phyloP scores from a whole-genome alignment of 2,113 vertebrate genomes.

The Labrus mixtus region DNA sequence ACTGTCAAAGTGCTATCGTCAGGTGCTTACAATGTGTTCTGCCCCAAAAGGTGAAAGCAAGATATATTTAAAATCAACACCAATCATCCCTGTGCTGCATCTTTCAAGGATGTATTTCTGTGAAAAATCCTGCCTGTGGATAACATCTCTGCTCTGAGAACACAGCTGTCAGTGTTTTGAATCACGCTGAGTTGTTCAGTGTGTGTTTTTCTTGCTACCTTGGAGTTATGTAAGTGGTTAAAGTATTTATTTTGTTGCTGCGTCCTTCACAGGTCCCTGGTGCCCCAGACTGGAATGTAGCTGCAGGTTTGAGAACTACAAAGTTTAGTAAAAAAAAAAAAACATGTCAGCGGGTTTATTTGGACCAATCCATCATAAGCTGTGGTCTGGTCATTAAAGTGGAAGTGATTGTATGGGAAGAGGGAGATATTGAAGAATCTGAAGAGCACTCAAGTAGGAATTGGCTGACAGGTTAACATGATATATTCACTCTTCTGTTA shows the following conservation, averaged over 20 bases:
- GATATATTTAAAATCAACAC: neutral
- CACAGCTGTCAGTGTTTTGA: conserved; percentile 41
- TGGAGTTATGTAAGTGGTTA: conserved; percentile 40
- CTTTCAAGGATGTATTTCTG: too few species aligned
- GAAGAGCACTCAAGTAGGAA: too few species aligned
- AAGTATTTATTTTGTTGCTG: conserved; percentile 38
- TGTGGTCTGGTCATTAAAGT: too few species aligned
- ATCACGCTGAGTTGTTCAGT: conserved; percentile 13
- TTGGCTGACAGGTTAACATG: neutral
- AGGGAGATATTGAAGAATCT: too few species aligned
- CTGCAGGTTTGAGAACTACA: conserved; percentile 36
- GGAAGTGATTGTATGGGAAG: too few species aligned
- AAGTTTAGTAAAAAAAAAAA: neutral
- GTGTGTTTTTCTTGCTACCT: conserved; percentile 44
- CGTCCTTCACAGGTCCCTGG: conserved; percentile 47
- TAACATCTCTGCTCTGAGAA: conserved; percentile 31
- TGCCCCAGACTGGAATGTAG: conserved; percentile 37
- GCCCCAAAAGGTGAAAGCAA: too few species aligned
- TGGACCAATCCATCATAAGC: too few species aligned
- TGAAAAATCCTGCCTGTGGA: neutral
- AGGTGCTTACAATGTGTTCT: too few species aligned
- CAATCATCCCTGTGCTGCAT: neutral
- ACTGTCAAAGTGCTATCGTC: too few species aligned
- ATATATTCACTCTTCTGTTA: neutral
- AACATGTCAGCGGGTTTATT: too few species aligned